A percentile compares a stretch with the other conserved stretches of the same genome.
These are phyloP conservation scores for Sitobion miscanthi DNA, from an alignment of 1,140 invertebrate genomes.

Conservation along the genomic window DNA sequence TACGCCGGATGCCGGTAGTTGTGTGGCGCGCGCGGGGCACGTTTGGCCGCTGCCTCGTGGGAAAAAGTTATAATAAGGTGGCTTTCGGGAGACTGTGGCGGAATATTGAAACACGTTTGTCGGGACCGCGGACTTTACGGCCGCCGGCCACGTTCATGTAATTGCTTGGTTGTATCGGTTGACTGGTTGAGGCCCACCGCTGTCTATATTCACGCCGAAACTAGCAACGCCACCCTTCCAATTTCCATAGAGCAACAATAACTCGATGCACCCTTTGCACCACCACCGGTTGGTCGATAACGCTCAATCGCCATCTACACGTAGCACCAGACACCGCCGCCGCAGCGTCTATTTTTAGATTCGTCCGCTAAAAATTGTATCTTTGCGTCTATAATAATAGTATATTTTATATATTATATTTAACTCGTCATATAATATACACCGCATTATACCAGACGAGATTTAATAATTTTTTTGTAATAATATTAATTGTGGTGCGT, in stretches of 20 bases:
- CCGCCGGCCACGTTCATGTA: too few relatives aligned
- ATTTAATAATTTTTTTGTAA: not conserved
- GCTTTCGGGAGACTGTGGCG: not conserved
- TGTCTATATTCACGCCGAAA: not conserved
- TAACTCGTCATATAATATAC: not conserved
- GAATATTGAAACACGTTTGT: not conserved
- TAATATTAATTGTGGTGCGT: too few relatives aligned
- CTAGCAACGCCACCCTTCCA: not conserved
- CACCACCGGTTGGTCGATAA: conserved; percentile 34
- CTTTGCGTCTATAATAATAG: too few relatives aligned
- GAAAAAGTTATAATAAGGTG: not conserved
- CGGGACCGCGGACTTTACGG: too few relatives aligned
- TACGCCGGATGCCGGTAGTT: not conserved
- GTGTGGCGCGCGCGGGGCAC: not conserved
- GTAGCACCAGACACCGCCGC: too few relatives aligned
- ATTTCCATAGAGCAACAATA: not conserved
- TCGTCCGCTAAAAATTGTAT: not conserved
- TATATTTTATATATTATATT: not conserved
- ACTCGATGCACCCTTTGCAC: not conserved
- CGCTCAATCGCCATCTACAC: not conserved
- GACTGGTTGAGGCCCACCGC: not conserved
- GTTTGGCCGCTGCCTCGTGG: too few relatives aligned
- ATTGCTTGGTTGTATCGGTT: not conserved
- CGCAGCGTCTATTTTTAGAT: not conserved
- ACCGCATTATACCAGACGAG: not conserved